These are phyloP conservation scores for Sus scrofa DNA, from an alignment of 2,113 vertebrate species.

Conservation along the genomic window T2T-Sscrofa CM000821.6:7097501-7098000, in stretches of 20 bases:
- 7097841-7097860: slow-evolving; percentile 56
- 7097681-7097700: slow-evolving; percentile 55
- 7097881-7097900: slow-evolving; percentile 71
- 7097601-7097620: neutral
- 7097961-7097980: neutral
- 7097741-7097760: slow-evolving; percentile 5
- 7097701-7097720: slow-evolving; percentile 45
- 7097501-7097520: neutral
- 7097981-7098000: neutral
- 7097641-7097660: slow-evolving; percentile 16
- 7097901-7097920: slow-evolving; percentile 42
- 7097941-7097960: slow-evolving; percentile 47
- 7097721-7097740: slow-evolving; percentile 44
- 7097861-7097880: slow-evolving; percentile 75
- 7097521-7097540: neutral
- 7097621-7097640: neutral
- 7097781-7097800: slow-evolving; percentile 56
- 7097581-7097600: neutral
- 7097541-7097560: neutral
- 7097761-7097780: slow-evolving; percentile 70
- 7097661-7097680: slow-evolving; percentile 9
- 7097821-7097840: slow-evolving; percentile 54
- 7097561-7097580: neutral
- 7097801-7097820: slow-evolving; percentile 36
- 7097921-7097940: slow-evolving; percentile 5